Conservation (phyloP, 2,888 invertebrate genomes). For the Anoncus sp. region DNA sequence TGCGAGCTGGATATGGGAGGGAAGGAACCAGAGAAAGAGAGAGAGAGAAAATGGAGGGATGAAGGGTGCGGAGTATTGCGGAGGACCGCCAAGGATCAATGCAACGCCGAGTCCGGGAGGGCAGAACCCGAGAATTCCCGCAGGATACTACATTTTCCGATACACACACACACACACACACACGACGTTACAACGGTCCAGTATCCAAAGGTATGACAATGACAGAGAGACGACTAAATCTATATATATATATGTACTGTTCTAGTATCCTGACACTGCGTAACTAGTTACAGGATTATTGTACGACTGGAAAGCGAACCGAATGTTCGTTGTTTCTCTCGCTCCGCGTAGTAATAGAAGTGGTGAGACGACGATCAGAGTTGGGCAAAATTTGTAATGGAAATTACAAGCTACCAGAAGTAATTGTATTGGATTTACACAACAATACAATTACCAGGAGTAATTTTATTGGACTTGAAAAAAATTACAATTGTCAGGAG, state of each 20-base stretch:
- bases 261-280: slow-evolving; percentile 28
- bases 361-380: no score
- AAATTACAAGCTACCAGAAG: no score
- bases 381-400: no score
- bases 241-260: background rate
- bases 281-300: slow-evolving; percentile 21
- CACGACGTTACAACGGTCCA: slow-evolving; percentile 15
- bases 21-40: slow-evolving; percentile 74
- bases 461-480: no score
- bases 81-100: slow-evolving; percentile 75
- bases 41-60: slow-evolving; percentile 80
- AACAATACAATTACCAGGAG: no score
- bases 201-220: background rate
- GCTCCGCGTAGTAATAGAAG: background rate
- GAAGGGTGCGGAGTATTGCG: slow-evolving; percentile 63
- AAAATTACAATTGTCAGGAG: no score
- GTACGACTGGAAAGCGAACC: slow-evolving; percentile 27
- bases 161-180: slow-evolving; percentile 60
- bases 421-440: no score
- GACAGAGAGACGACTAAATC: background rate
- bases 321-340: background rate
- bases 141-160: slow-evolving; percentile 74
- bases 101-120: slow-evolving; percentile 75
- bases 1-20: slow-evolving; percentile 58
- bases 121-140: slow-evolving; percentile 78